Base-by-base conservation (phyloP, 2,797 vertebrate species). In the Ibycter americanus region DNA sequence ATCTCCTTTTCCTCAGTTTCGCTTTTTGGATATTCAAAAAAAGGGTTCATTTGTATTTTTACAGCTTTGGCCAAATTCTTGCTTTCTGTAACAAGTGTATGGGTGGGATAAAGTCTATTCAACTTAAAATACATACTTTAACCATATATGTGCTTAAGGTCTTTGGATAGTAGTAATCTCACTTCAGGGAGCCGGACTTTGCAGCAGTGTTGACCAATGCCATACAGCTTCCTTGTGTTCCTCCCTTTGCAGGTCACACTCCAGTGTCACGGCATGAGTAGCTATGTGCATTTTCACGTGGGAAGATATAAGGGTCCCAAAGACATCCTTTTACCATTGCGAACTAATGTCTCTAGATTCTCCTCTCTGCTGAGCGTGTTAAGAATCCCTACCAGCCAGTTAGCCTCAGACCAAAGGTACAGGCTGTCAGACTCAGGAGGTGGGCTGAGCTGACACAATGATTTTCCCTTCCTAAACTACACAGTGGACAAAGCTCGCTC, bases 221-320 rank as follows among this genome's bases (percentile, higher is more conserved):
- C 32, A 27, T 15, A 6, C 6, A 38, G 15, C 20, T 10, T 29
- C 44, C 10, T 62, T 13, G 3, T 29, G 15, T 19, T 68, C 14
- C 16, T 79, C n/a, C 7, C 25, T n/a, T 22, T 7, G 9, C 11
- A 49, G 32, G 7, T 46, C 32, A 29, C 29, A 44, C 47, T 42
- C 18, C 52, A 38, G 25, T 20, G 20, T 31, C 65, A 83, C 26
- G 66, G 59, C 11, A 51, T 0, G 0, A 38, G 6, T 12, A 34
- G 12, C 32, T n/a, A 29, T 0, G 0, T 9, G 6, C 6, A 0
- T 12, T 47, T 44, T 52, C 32, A 25, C 5, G 9, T 8, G 11
- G 51, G 23, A 63, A 46, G 47, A 55, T 15, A 8, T 0, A 31
- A 73, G 29, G 4, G 4, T 73, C 16, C 47, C 20, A 70, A 25